Percentiles rank a stretch among this genome's conserved stretches.
Evolutionary conservation across 1,140 invertebrate species (phyloP).

Genomic region (Argopecten irradians): DNA sequence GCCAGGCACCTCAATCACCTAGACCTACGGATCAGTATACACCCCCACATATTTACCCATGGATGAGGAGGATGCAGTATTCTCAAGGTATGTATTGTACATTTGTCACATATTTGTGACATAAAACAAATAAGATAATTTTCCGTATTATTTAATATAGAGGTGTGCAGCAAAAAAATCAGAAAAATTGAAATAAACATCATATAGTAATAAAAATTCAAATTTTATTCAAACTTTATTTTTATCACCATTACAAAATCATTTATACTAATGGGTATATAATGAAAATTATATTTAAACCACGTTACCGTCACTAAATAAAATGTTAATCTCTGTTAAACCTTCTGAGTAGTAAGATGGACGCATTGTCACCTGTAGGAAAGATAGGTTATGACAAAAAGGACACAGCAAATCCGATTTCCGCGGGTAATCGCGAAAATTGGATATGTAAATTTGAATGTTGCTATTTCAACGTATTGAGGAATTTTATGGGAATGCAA

Average conservation of each 20-base stretch:
- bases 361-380: background rate
- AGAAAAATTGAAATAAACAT: too few species aligned
- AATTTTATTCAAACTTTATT: too few species aligned
- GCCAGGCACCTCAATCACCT: slow-evolving; percentile 48
- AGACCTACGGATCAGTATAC: slow-evolving; percentile 60
- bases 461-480: background rate
- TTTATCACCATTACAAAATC: background rate
- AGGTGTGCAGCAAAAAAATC: too few species aligned
- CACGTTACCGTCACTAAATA: too few species aligned
- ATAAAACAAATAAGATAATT: too few species aligned
- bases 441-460: slow-evolving; percentile 5
- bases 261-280: too few species aligned
- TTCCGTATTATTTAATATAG: too few species aligned
- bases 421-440: background rate
- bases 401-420: background rate
- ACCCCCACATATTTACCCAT: slow-evolving; percentile 72
- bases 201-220: too few species aligned
- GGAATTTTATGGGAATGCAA: slow-evolving; percentile 3
- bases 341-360: too few species aligned
- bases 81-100: slow-evolving; percentile 67
- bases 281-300: too few species aligned
- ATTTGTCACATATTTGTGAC: too few species aligned
- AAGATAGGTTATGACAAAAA: background rate
- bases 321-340: too few species aligned
- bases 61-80: slow-evolving; percentile 75